A percentile compares a stretch with the other conserved stretches of the same genome.
These are phyloP conservation scores for Drosophila anomalata DNA, from an alignment of 2,888 invertebrate species.

Conservation along the genomic window DNA sequence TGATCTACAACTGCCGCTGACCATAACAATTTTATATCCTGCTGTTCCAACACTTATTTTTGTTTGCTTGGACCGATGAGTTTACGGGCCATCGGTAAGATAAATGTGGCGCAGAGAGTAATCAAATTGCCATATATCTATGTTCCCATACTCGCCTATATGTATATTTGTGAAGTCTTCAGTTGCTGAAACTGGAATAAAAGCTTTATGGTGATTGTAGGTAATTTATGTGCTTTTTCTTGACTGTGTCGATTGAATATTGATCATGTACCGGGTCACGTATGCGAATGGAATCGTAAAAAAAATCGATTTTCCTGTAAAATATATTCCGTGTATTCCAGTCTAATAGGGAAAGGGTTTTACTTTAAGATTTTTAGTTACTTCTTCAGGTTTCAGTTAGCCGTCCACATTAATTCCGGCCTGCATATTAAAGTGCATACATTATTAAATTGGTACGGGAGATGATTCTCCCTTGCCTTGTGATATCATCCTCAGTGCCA, in stretches of 20 bases:
- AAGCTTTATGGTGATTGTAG: conserved; percentile 30
- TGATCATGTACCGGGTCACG: conserved; percentile 36
- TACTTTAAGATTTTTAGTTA: not conserved
- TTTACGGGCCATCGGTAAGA: conserved; percentile 39
- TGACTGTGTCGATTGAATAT: conserved; percentile 32
- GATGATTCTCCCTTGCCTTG: not conserved
- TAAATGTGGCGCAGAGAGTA: conserved; percentile 42
- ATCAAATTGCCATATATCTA: conserved; percentile 39
- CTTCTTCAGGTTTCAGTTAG: not conserved
- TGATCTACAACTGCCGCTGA: not conserved
- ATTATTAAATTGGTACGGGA: conserved; percentile 24
- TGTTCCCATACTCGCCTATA: not conserved
- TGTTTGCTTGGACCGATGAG: conserved; percentile 29
- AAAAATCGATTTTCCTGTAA: conserved; percentile 22
- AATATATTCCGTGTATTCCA: conserved; percentile 5
- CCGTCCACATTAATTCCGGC: not conserved
- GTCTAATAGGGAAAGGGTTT: conserved; percentile 5
- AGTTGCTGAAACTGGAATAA: conserved; percentile 8
- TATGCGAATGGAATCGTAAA: conserved; percentile 21
- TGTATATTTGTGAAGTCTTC: not conserved
- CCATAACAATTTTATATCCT: conserved; percentile 8
- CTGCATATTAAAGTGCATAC: conserved; percentile 13
- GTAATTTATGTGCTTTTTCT: conserved; percentile 32
- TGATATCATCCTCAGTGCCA: not conserved
- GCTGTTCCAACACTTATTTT: conserved; percentile 29